phyloP scores from a whole-genome alignment of 2,113 vertebrate genomes.

The Etia nguti region DNA sequence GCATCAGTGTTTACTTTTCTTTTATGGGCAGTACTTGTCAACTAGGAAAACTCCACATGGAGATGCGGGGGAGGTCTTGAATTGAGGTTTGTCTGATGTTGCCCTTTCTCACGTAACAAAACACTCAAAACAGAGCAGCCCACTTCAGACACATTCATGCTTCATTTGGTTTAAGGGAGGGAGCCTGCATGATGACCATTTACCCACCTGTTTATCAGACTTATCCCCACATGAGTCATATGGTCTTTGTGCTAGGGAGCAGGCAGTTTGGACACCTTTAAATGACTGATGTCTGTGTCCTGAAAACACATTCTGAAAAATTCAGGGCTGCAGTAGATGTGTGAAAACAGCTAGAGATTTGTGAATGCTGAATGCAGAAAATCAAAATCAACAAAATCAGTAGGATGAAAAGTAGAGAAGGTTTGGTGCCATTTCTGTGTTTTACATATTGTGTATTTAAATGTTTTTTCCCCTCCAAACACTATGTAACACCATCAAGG shows the following conservation, averaged over 20 bases:
- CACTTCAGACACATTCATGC: neutral
- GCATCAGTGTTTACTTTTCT: neutral
- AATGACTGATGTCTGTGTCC: neutral
- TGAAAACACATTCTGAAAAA: neutral
- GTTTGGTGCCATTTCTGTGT: neutral
- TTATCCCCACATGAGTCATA: neutral
- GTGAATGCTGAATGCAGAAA: neutral
- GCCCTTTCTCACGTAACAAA: neutral
- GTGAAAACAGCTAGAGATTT: neutral
- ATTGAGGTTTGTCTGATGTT: neutral
- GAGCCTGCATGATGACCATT: neutral
- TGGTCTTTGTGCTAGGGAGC: neutral
- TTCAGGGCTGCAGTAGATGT: neutral
- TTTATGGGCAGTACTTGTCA: neutral
- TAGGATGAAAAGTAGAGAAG: neutral
- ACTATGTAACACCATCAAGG: neutral
- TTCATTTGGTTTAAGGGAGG: neutral
- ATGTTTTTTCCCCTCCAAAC: neutral
- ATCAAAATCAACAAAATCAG: neutral
- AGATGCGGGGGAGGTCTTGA: neutral
- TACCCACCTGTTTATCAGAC: neutral
- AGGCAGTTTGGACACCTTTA: neutral
- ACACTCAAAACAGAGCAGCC: neutral
- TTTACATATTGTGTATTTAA: neutral
- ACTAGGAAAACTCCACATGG: neutral